Evolutionary conservation across 2,113 vertebrate species (phyloP), one percentile per base, ranked within the genome.

Genomic region (Perca fluviatilis): DNA sequence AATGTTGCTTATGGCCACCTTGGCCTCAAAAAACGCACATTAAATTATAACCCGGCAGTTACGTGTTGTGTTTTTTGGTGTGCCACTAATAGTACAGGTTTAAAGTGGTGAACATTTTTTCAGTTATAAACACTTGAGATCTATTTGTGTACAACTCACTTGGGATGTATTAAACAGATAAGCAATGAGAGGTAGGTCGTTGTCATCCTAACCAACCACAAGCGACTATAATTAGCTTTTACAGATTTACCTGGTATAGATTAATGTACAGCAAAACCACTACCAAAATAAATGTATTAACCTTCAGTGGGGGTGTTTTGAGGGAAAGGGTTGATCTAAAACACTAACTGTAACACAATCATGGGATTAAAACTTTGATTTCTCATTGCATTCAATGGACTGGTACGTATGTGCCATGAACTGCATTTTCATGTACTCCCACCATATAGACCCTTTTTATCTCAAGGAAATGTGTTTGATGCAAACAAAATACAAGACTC

Each of bases 111-210:
- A 46, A 46, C 62, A 25, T 6, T 46, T 12, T n/a, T 5, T 46
- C 51, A n/a, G 6, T 21, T 23, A 30, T 4, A 51, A 23, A n/a
- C 11, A 50, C 43, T 49, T 47, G 8, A n/a, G 3, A 69, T 79
- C 15, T 33, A 19, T 27, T 14, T 80, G 36, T 80, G 40, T 61
- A 33, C n/a, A 61, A 75, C 47, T 80, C 25, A 43, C 21, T 49
- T 51, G 21, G 61, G 73, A 61, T 74, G 60, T 51, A 15, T 77
- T 21, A 65, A 64, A 50, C 7, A 23, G n/a, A 67, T 66, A 3
- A 77, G 67, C 66, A 19, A 70, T 68, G 74, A 82, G 92, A 93
- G 91, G 94, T 95, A 94, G 90, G 83, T 60, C 64, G 87, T 93
- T 89, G 81, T 88, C 57, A 63, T 81, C 70, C 73, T 71, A 49